These are phyloP conservation scores for Notiomystis cincta DNA, from an alignment of 2,113 vertebrate species.

Conservation along the genomic window DNA sequence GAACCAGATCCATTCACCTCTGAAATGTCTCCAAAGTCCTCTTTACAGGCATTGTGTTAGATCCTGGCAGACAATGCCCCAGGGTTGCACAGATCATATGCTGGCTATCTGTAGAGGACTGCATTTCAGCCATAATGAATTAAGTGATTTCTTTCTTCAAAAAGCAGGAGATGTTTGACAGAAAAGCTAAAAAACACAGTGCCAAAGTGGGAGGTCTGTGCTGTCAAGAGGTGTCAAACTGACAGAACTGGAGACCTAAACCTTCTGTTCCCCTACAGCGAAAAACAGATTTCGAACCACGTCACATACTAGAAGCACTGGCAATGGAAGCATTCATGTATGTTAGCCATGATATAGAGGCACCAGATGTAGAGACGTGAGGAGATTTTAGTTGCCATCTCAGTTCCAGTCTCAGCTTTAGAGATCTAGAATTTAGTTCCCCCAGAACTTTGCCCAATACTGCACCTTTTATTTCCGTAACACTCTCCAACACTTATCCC, in stretches of 20 bases:
- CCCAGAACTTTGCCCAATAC: neutral
- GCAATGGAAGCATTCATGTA: slow-evolving; percentile 22
- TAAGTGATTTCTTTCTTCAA: slow-evolving; percentile 37
- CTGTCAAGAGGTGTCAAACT: slow-evolving; percentile 53
- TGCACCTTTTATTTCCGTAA: neutral
- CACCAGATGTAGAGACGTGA: slow-evolving; percentile 9
- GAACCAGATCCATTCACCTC: neutral
- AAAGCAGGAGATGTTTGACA: slow-evolving; percentile 15
- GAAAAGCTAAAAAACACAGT: slow-evolving; percentile 15
- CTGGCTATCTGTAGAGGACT: neutral
- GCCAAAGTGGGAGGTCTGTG: slow-evolving; percentile 49
- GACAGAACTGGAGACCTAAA: slow-evolving; percentile 46
- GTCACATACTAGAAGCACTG: slow-evolving; percentile 28
- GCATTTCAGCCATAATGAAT: slow-evolving; percentile 24
- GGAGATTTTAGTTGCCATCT: neutral
- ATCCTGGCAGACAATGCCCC: neutral
- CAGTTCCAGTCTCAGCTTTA: neutral
- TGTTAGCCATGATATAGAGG: neutral
- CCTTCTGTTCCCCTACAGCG: slow-evolving; percentile 39
- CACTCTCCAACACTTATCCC: neutral
- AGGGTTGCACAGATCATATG: neutral
- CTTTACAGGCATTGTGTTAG: neutral
- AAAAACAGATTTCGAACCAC: slow-evolving; percentile 50
- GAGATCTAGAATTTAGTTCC: neutral
- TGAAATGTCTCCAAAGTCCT: neutral